Evolutionary conservation across 2,113 vertebrate genomes (phyloP), one percentile per base, ranked within the genome.

Genomic region (Lutjanus erythropterus): DNA sequence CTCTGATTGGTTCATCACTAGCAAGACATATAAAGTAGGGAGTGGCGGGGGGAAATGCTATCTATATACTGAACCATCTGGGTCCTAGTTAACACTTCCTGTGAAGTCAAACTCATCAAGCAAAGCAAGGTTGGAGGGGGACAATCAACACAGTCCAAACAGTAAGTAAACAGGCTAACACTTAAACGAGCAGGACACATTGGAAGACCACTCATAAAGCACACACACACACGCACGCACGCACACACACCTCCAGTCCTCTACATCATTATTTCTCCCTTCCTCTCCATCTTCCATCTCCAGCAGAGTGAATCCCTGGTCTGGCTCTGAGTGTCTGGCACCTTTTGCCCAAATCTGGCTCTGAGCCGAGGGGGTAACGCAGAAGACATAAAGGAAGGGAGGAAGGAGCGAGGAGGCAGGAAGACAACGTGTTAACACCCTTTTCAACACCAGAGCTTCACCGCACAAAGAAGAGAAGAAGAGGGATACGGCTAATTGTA

Each of bases 371-470:
- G 79, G 73, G 83, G 80, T 4, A n/a, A 61, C 37, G 76, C n/a
- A 53, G 53, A 58, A 62, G 75, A 81, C 80, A 89, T 75, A 74
- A 91, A 84, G 78, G 84, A 75, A 84, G 87, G 77, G 85, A 81
- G 85, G 84, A 86, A 81, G 73, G 80, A 86, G 82, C 35, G 71
- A 81, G 87, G 83, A 81, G 81, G 82, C 73, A 81, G 88, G 77
- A 76, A 87, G 86, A 87, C 81, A 85, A 92, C 88, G 89, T 88
- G 92, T 91, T 90, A 92, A 93, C 94, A 94, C 94, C 86, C 89
- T 93, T 85, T 91, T 92, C 89, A 88, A 88, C 91, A 90, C 90
- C 88, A 87, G 75, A 87, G 86, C 86, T 80, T 77, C 83, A 50
- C 79, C 21, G 23, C 78, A 82, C 74, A 80, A 71, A 77, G 87